Conservation (phyloP, 2,888 invertebrate species). For the Cephus pygmeus region DNA sequence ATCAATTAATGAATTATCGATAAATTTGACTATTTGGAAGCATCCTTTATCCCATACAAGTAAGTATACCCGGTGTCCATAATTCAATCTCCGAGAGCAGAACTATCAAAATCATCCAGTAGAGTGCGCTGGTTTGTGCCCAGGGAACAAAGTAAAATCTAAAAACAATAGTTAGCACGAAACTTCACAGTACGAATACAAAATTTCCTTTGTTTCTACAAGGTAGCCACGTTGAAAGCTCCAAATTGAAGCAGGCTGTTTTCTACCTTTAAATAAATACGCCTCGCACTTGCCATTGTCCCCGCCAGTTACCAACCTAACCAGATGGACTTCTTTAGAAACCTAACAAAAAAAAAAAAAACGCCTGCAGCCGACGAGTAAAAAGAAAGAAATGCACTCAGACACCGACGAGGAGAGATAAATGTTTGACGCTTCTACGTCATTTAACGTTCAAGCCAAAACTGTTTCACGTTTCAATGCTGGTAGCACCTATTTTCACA, state of each 20-base stretch:
- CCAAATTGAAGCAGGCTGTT: not conserved
- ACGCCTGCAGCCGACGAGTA: too few species aligned
- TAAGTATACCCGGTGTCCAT: not conserved
- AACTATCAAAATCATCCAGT: not conserved
- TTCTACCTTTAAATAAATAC: not conserved
- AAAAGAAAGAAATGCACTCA: not conserved
- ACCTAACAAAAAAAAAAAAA: not conserved
- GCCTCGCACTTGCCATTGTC: not conserved
- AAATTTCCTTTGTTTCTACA: not conserved
- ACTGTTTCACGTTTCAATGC: not conserved
- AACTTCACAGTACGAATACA: not conserved
- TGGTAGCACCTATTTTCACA: not conserved
- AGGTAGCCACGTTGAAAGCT: not conserved
- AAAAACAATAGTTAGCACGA: not conserved
- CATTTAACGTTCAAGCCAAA: not conserved
- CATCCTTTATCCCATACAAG: not conserved
- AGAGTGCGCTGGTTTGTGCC: not conserved
- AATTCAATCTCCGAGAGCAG: not conserved
- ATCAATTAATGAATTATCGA: not conserved
- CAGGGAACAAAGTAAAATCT: not conserved
- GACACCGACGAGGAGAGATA: not conserved
- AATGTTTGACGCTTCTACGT: not conserved
- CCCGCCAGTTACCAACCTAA: not conserved
- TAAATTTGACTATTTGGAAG: not conserved
- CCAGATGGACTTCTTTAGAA: not conserved